These are phyloP conservation scores for Xanthia icteritia DNA, from an alignment of 2,888 invertebrate species.

Conservation along the genomic window DNA sequence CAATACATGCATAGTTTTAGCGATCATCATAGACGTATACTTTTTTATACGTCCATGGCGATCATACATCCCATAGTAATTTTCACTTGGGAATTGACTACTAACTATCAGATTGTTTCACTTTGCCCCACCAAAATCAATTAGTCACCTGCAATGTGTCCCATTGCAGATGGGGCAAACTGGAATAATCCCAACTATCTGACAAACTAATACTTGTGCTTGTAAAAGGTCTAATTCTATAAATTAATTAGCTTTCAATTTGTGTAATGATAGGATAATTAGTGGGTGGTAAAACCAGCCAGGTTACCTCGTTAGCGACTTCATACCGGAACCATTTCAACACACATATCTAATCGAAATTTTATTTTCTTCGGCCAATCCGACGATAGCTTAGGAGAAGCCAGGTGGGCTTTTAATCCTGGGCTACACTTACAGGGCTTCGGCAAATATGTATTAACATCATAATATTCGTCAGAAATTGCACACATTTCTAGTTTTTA, in stretches of 20 bases:
- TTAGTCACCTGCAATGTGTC: too few species aligned
- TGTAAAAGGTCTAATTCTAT: background rate
- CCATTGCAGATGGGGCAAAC: background rate
- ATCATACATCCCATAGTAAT: too few species aligned
- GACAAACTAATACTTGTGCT: too few species aligned
- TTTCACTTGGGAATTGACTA: background rate
- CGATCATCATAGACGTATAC: too few species aligned
- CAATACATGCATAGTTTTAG: too few species aligned
- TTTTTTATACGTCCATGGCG: too few species aligned
- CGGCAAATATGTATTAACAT: background rate
- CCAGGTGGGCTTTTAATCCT: conserved; percentile 14
- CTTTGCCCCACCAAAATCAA: background rate
- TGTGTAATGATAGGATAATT: background rate
- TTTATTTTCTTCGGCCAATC: conserved; percentile 1
- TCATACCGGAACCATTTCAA: background rate
- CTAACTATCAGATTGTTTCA: background rate
- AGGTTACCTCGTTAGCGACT: background rate
- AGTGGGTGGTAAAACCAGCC: background rate
- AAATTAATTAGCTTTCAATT: background rate
- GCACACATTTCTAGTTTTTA: background rate
- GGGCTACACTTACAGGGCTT: background rate
- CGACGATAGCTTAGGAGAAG: background rate
- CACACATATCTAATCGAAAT: background rate
- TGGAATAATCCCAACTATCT: background rate
- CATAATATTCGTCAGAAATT: background rate